These are phyloP conservation scores for Rhopilema esculentum DNA, from an alignment of 30 jellyfish, hydroid and myxozoan species.

Conservation along the genomic window DNA sequence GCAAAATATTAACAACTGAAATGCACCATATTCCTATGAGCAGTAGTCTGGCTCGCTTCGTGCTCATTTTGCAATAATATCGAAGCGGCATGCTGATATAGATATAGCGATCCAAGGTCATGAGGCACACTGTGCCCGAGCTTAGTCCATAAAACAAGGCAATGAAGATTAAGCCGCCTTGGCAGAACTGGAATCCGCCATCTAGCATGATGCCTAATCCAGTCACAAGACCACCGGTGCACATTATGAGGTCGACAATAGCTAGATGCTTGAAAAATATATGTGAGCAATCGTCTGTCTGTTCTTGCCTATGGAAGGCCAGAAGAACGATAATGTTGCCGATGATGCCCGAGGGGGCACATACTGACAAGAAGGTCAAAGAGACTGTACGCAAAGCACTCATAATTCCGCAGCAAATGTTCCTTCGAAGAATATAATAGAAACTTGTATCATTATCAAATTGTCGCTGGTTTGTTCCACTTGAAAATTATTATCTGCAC, in stretches of 20 bases:
- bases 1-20: conserved; percentile 32
- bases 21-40: conserved; percentile 58
- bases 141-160: conserved; percentile 67
- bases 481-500: too few relatives aligned
- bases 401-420: neutral
- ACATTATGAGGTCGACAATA: conserved; percentile 50
- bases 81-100: conserved; percentile 70
- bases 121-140: conserved; percentile 58
- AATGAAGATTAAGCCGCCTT: conserved; percentile 24
- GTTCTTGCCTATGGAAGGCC: conserved; percentile 44
- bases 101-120: conserved; percentile 66
- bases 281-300: conserved; percentile 54
- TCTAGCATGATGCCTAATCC: conserved; percentile 40
- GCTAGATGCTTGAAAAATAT: conserved; percentile 76
- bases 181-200: conserved; percentile 73
- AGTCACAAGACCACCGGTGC: conserved; percentile 47
- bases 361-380: conserved; percentile 36
- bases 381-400: conserved; percentile 30
- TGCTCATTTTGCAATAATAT: conserved; percentile 52
- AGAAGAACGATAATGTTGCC: conserved; percentile 64
- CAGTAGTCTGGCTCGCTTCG: conserved; percentile 32
- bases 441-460: neutral
- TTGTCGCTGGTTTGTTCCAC: too few relatives aligned
- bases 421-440: neutral
- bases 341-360: conserved; percentile 74